Base-by-base conservation (phyloP, 2,113 vertebrate genomes). In the Leucopsar rothschildi region DNA sequence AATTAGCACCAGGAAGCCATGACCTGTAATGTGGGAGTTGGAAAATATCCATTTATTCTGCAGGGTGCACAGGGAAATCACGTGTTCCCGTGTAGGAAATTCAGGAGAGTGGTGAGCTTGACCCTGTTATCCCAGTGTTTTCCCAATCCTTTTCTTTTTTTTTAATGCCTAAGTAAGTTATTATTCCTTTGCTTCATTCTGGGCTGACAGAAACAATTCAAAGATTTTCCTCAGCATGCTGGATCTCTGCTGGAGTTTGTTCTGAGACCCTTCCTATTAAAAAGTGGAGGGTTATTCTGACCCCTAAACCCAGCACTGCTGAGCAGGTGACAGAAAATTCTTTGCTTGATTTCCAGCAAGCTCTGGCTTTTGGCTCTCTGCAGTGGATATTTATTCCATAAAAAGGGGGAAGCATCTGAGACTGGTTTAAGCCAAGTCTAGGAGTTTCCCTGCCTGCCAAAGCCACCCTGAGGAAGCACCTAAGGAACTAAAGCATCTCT, bases 271-370 rank as follows among this genome's bases (percentile, higher is more conserved):
- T 44, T 85, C 9, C 4, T 66, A 5, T 88, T 60, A 52, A 44
- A 66, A 76, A 27, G 13, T 2, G 31, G 55, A 45, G 1, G 4
- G 8, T 37, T 42, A 10, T 22, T 44, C 52, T 90, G 94, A 70
- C 78, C 90, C 61, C 50, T 28, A 29, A 63, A 83, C 20, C 68
- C 61, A 28, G 72, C 47, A 13, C 68, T 95, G 84, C 82, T 75
- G 80, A 88, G 83, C 92, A 94, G 88, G 71, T 94, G 69, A 64
- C 80, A 57, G 18, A 40, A 33, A 8, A 68, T 60, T 96, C 92
- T 61, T 44, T n/a, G 39, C 79, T 63, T 86, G 35, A 4, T 81
- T 90, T 87, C 82, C 85, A 94, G 39, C 2, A 5, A 66, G 44
- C 29, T 73, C 60, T 59, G 50, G 6, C 77, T 86, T 71, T 84